These are phyloP conservation scores for Anas bernieri DNA, from an alignment of 2,797 vertebrate genomes.

Conservation along the genomic window DNA sequence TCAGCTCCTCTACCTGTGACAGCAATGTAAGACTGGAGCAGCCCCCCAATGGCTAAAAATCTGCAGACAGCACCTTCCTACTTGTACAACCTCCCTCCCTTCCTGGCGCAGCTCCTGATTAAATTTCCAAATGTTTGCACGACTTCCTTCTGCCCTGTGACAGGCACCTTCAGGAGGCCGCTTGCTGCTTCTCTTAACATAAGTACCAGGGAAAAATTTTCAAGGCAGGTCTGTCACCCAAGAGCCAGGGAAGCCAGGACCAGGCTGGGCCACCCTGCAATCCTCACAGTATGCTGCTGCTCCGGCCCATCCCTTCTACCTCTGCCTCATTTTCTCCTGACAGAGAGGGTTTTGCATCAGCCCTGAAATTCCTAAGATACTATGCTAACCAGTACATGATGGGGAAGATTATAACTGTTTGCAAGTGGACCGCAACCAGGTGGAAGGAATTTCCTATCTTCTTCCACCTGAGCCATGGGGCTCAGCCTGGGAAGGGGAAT, in stretches of 20 bases:
- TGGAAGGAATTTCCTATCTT: constrained; percentile 35
- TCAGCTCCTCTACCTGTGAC: rapidly evolving
- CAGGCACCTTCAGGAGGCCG: neutral
- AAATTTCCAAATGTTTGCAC: neutral
- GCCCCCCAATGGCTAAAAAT: neutral
- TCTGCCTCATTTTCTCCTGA: neutral
- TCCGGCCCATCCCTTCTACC: neutral
- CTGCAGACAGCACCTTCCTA: neutral
- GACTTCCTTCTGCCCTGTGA: neutral
- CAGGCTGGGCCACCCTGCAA: rapidly evolving
- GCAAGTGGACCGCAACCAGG: neutral
- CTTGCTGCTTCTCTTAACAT: neutral
- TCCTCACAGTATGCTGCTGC: neutral
- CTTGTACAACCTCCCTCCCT: neutral
- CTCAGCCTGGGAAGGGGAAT: neutral
- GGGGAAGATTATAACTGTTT: neutral
- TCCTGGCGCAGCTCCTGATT: neutral
- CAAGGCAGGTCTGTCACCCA: neutral
- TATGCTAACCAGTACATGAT: constrained; percentile 8
- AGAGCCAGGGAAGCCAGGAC: neutral
- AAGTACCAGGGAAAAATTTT: neutral
- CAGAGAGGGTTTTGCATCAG: neutral
- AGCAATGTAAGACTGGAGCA: neutral
- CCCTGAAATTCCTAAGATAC: constrained; percentile 21
- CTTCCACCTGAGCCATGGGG: neutral